Percentiles rank a stretch among this genome's conserved stretches.
Conservation (phyloP, 2,113 vertebrate species). For the Mustela lutreola region DNA sequence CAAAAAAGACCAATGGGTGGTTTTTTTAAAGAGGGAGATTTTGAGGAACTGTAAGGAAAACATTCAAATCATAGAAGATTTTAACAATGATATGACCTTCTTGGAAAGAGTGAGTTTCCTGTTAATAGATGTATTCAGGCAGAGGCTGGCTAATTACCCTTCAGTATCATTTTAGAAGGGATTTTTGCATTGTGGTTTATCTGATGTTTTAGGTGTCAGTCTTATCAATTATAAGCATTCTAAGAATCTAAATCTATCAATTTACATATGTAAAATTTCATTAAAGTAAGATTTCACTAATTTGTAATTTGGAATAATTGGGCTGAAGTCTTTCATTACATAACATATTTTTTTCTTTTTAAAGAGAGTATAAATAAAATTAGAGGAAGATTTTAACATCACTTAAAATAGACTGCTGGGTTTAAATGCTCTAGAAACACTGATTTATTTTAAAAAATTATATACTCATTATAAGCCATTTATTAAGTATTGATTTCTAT, state of each 20-base stretch:
- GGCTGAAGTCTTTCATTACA: conserved; percentile 52
- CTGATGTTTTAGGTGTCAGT: background rate
- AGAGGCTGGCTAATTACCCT: background rate
- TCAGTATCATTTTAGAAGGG: background rate
- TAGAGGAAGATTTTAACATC: conserved; percentile 43
- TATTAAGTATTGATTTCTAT: conserved; percentile 23
- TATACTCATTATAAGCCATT: conserved; percentile 1
- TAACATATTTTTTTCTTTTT: conserved; percentile 39
- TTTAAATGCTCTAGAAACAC: conserved; percentile 39
- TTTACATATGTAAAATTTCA: conserved; percentile 24
- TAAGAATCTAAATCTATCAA: conserved; percentile 3
- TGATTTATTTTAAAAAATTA: conserved; percentile 52
- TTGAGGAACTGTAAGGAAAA: conserved; percentile 45
- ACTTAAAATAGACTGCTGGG: conserved; percentile 19
- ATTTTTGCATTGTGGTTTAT: background rate
- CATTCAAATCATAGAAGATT: background rate
- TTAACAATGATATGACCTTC: background rate
- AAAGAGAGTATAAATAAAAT: conserved; percentile 38
- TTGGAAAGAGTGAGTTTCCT: background rate
- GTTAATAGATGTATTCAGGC: background rate
- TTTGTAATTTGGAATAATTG: conserved; percentile 58
- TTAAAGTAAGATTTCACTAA: conserved; percentile 43
- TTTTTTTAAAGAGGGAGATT: conserved; percentile 47
- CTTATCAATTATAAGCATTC: background rate
- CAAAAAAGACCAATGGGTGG: background rate